Evolutionary conservation across 2,888 invertebrate species (phyloP), one percentile per base, ranked within the genome.

Genomic region (Caenorhabditis imperialis): DNA sequence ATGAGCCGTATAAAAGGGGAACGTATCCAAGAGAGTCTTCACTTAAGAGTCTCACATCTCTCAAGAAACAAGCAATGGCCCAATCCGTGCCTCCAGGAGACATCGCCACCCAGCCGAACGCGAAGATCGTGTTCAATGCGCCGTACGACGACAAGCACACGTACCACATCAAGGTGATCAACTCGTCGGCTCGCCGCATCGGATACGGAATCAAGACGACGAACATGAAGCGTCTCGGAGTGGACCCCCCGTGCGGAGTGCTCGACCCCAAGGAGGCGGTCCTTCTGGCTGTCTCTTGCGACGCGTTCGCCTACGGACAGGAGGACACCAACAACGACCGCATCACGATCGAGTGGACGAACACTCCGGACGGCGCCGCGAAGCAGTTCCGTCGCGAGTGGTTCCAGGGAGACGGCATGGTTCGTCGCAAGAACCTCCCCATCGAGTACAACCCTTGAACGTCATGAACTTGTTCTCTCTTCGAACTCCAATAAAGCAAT

Each of bases 91-190:
- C 81, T 38, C 81, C 81, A 40, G 81, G 81, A 48, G 81, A 81
- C 45, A 81, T 81, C 77, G 48, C 48, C 40, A 81, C 80, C 42
- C 77, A 77, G 67, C 81, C 80, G 37, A 72, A 58, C 67, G 53
- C 76, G 51, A 80, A 80, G 79, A 77, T 81, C 69, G 82, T 83
- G 70, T 81, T 78, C 78, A 82, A 82, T 63, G 81, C 81, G 16
- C 81, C 81, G 53, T 81, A 82, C 70, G 81, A 82, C 65, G 79
- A 81, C 75, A 81, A 82, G 77, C 81, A 82, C 79, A 81, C 81
- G 37, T 44, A 79, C 77, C 70, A 77, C 69, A 50, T 75, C 75
- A 38, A 75, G 48, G 58, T 79, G 51, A 48, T 79, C 79, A 25
- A 75, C 53, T 42, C 73, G 51, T 81, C 54, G n/a, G 54, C 54